phyloP scores from a whole-genome alignment of 2,797 vertebrate species.

The Sebastes baramenuke region DNA sequence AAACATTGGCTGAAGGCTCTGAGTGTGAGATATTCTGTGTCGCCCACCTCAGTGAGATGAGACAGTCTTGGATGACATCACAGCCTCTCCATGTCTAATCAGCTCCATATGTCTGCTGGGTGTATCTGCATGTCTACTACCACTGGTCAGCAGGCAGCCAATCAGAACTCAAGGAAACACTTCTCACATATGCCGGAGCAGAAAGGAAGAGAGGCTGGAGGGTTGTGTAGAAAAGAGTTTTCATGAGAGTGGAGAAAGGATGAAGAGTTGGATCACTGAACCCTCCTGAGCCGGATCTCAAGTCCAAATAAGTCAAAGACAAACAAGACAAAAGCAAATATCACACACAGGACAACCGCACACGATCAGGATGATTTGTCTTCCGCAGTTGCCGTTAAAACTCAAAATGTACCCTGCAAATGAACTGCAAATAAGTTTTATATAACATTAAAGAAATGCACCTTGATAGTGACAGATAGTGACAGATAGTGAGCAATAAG shows the following conservation, averaged over 20 bases:
- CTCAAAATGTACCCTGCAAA: background rate
- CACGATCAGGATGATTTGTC: background rate
- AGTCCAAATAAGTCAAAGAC: background rate
- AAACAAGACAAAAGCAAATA: background rate
- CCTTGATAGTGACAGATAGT: no score
- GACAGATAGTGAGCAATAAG: background rate
- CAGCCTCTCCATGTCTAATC: constrained; percentile 52
- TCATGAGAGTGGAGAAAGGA: background rate
- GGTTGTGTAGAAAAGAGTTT: background rate
- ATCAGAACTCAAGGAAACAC: constrained; percentile 33
- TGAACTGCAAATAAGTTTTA: background rate
- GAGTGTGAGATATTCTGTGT: constrained; percentile 20
- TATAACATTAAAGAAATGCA: background rate
- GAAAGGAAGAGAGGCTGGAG: background rate
- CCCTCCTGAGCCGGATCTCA: background rate
- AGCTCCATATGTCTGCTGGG: constrained; percentile 64
- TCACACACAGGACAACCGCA: background rate
- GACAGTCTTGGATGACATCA: constrained; percentile 52
- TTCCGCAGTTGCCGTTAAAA: background rate
- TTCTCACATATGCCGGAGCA: constrained; percentile 1
- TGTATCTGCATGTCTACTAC: constrained; percentile 24
- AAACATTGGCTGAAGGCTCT: background rate
- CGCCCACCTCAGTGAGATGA: background rate
- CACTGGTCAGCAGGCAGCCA: constrained; percentile 51
- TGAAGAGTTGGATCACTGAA: background rate